Conservation (phyloP, 2,888 invertebrate species). For the Cantharis rustica region DNA sequence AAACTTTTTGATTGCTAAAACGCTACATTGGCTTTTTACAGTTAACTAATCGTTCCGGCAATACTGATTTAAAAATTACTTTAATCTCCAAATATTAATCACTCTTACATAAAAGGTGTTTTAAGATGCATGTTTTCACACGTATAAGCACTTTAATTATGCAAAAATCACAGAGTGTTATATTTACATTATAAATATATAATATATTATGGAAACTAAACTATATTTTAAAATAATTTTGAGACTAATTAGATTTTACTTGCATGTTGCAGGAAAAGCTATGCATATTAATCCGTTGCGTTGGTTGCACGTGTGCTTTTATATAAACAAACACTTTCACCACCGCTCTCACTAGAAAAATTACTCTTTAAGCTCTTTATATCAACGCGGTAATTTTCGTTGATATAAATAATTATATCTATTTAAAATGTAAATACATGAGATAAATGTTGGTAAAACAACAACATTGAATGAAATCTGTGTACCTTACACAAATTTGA, state of each 20-base stretch:
- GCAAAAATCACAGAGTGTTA: neutral
- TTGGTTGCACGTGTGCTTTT: neutral
- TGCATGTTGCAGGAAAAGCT: neutral
- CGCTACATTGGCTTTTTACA: neutral
- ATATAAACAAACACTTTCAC: neutral
- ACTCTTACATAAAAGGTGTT: neutral
- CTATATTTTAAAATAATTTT: neutral
- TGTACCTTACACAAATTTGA: neutral
- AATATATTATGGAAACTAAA: too few species aligned
- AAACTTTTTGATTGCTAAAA: neutral
- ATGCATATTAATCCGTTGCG: neutral
- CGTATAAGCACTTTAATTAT: neutral
- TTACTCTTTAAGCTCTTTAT: neutral
- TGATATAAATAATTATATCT: neutral
- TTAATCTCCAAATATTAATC: neutral
- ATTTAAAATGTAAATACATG: neutral
- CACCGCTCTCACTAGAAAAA: neutral
- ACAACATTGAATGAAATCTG: neutral
- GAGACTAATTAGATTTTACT: neutral
- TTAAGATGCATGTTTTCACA: neutral
- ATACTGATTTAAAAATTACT: neutral
- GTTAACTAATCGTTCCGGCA: neutral
- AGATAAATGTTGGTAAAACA: neutral
- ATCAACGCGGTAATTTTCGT: neutral
- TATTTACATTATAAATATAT: neutral